Evolutionary conservation across 2,888 invertebrate genomes (phyloP).

Genomic region (Zonitis immaculata): DNA sequence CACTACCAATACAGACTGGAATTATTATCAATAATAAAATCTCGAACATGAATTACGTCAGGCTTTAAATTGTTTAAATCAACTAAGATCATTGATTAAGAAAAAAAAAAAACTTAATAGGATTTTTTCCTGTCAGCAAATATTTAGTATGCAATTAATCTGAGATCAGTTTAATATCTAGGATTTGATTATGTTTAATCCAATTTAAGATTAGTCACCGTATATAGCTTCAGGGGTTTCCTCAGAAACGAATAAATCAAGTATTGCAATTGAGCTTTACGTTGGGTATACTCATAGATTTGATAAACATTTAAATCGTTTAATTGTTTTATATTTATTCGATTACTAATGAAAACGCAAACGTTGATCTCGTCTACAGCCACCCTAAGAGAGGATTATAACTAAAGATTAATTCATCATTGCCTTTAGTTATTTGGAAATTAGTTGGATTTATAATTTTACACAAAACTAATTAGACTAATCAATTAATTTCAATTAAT

Average conservation of each 20-base stretch:
- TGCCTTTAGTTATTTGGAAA: not conserved
- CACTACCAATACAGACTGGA: not conserved
- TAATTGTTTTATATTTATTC: too few species aligned
- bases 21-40: not conserved
- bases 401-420: not conserved
- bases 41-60: not conserved
- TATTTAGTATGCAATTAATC: not conserved
- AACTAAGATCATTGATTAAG: too few species aligned
- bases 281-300: not conserved
- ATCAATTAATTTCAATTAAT: not conserved
- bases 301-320: too few species aligned
- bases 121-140: not conserved
- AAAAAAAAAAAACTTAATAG: too few species aligned
- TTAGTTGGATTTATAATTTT: not conserved
- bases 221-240: not conserved
- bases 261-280: not conserved
- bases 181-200: not conserved
- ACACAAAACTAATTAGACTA: not conserved
- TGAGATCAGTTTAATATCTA: not conserved
- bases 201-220: not conserved
- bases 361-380: too few species aligned
- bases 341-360: too few species aligned
- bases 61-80: too few species aligned
- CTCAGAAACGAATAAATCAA: not conserved
- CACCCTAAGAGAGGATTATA: too few species aligned